phyloP scores from a whole-genome alignment of 2,113 vertebrate species.

The Rhagologus leucostigma region DNA sequence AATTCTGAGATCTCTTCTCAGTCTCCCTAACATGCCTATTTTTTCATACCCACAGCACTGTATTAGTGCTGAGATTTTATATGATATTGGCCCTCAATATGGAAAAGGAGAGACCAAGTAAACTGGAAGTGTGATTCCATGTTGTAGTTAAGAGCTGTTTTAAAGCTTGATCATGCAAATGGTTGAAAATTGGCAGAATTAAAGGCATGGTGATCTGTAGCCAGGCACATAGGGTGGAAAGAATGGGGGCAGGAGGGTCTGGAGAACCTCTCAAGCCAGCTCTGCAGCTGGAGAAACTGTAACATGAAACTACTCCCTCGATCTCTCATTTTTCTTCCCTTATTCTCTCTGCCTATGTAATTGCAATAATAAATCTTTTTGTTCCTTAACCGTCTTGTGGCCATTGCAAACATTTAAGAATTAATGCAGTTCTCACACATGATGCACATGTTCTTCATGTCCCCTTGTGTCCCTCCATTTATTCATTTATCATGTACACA shows the following conservation, averaged over 20 bases:
- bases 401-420: conserved; percentile 57
- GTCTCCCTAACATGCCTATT: background rate
- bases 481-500: conserved; percentile 58
- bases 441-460: conserved; percentile 33
- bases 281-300: conserved; percentile 30
- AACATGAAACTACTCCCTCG: conserved; percentile 33
- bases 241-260: background rate
- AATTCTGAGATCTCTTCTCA: background rate
- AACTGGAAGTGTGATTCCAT: background rate
- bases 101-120: background rate
- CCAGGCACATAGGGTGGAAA: background rate
- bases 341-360: conserved; percentile 22
- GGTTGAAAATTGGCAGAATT: background rate
- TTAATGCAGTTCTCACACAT: conserved; percentile 46
- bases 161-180: background rate
- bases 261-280: conserved; percentile 11
- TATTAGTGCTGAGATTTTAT: background rate
- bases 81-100: background rate
- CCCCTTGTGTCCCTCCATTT: conserved; percentile 57
- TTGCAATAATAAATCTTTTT: conserved; percentile 56
- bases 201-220: background rate
- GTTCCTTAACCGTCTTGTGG: conserved; percentile 43
- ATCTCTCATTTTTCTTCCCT: conserved; percentile 47
- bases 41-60: background rate
- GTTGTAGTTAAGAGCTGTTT: background rate